These are phyloP conservation scores for Falco biarmicus DNA, from an alignment of 2,797 vertebrate genomes.

Conservation along the genomic window DNA sequence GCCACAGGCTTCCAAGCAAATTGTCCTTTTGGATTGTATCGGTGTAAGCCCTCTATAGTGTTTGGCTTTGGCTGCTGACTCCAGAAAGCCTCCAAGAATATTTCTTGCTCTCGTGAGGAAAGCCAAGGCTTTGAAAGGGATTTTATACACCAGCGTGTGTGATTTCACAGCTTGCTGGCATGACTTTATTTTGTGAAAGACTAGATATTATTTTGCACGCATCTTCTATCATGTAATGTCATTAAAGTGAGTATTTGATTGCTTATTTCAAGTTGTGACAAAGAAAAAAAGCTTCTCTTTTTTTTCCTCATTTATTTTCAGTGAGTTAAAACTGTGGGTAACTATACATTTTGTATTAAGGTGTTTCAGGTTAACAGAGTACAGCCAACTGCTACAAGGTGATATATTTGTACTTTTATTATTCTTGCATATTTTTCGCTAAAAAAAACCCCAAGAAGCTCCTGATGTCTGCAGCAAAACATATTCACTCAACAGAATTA, in stretches of 20 bases:
- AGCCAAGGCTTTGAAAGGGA: conserved; percentile 28
- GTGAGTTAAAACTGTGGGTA: not conserved
- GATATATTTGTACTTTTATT: not conserved
- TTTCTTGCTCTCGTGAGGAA: not conserved
- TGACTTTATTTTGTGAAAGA: not conserved
- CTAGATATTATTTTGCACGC: not conserved
- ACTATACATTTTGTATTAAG: not conserved
- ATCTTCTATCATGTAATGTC: not conserved
- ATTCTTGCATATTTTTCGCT: not conserved
- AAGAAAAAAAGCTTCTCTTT: not conserved
- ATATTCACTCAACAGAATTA: not conserved
- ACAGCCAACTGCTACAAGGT: not conserved
- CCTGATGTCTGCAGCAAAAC: not conserved
- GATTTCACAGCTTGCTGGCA: conserved; percentile 18
- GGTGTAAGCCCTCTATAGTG: conserved; percentile 53
- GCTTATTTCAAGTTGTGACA: not conserved
- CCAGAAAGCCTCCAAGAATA: conserved; percentile 26
- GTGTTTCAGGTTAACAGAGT: not conserved
- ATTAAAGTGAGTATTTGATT: not conserved
- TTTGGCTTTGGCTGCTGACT: conserved; percentile 59
- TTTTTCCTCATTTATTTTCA: not conserved
- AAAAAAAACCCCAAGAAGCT: not conserved
- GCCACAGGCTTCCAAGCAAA: conserved; percentile 78
- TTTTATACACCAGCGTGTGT: not conserved
- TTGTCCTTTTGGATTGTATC: conserved; percentile 72